A percentile compares a stretch with the other conserved stretches of the same genome.
phyloP scores from a whole-genome alignment of 2,113 vertebrate genomes.

The Syrmaticus mikado region DNA sequence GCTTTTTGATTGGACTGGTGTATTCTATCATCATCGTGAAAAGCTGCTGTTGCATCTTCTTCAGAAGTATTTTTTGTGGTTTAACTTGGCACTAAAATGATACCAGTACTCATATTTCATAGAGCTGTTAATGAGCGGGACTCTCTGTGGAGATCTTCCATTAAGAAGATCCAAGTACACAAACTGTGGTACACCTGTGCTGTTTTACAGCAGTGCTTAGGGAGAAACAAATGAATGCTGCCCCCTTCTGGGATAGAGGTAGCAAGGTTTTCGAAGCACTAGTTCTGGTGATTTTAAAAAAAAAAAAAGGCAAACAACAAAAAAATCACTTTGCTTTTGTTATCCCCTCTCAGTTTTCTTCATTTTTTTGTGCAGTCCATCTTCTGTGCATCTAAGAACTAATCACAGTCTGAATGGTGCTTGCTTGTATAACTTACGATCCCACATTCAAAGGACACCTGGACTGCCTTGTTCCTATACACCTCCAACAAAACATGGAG shows the following conservation, averaged over 20 bases:
- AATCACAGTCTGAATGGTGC: neutral
- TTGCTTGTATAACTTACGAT: neutral
- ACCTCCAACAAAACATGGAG: neutral
- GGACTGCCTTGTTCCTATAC: neutral
- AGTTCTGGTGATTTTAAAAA: neutral
- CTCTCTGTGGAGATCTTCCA: neutral
- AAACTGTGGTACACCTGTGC: neutral
- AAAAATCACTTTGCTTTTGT: neutral
- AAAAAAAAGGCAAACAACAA: no score
- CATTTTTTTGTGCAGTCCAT: neutral
- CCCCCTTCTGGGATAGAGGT: conserved; percentile 34
- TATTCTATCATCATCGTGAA: neutral
- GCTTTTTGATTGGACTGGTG: neutral
- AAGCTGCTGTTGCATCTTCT: neutral
- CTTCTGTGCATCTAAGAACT: neutral
- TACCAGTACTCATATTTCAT: neutral
- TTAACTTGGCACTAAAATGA: no score
- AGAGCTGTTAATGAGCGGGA: neutral
- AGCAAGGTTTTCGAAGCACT: neutral
- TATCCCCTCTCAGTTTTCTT: neutral
- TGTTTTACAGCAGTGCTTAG: neutral
- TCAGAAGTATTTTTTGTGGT: neutral
- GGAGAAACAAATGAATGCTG: neutral
- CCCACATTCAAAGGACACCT: neutral
- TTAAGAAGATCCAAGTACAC: neutral